Evolutionary conservation across 2,797 vertebrate genomes (phyloP), one percentile per base, ranked within the genome.

Genomic region (Manis javanica): DNA sequence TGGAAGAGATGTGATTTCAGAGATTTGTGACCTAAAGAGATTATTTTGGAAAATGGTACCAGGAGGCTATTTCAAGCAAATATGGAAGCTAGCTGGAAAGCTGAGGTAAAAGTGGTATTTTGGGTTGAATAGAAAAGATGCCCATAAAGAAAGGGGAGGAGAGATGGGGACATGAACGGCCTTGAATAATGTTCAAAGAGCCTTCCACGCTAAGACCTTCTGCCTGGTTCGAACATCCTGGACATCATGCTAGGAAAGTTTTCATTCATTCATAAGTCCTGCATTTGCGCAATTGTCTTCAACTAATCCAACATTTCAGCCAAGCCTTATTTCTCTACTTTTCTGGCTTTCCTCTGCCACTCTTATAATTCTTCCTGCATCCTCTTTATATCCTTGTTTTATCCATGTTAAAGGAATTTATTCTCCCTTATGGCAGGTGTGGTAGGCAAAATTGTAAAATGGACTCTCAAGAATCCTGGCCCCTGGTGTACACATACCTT

Each of bases 361-460:
- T 93, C 24, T 90, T 87, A 85, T n/a, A 68, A 61, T 64, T 77
- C 46, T 83, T 21, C 39, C 23, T 87, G 29, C 4, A 39, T 42
- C 24, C 29, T 74, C 57, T 91, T 94, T 53, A 78, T 4, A 83
- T 39, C n/a, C 55, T 72, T 87, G 21, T 57, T 92, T 92, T 84
- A 72, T 57, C 46, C 26, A 84, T 85, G 42, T 87, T 81, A 88
- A 84, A 51, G 15, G n/a, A 74, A 75, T 57, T 96, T 83, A 78
- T 77, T 37, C 14, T 87, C 72, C 61, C 10, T 42, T 37, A 66
- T 14, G 13, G 31, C 51, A 83, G 15, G n/a, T 42, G 8, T 49
- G 5, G 34, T 61, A 82, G 37, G 68, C 5, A 92, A 81, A 94
- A 85, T 78, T 75, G 81, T 78, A 92, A 53, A 81, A 68, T 46